Evolutionary conservation across 2,113 vertebrate species (phyloP), one percentile per base, ranked within the genome.

Genomic region (Lepus americanus): DNA sequence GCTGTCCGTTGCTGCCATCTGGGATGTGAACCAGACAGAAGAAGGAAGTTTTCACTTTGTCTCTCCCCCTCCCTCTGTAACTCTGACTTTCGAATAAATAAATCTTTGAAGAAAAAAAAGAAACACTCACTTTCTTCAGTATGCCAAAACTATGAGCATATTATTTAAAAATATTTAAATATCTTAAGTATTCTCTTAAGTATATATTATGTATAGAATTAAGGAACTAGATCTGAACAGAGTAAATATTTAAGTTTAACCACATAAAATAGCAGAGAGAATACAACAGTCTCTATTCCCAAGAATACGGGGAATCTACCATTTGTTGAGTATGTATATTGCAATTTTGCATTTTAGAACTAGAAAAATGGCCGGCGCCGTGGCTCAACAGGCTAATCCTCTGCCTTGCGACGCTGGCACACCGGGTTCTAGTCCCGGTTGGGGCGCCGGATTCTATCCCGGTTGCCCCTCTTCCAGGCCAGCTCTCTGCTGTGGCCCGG

Each of bases 151-250:
- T 17, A 29, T 31, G 29, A 77, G 11, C 19, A 51, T 85, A 16
- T 59, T 31, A 55, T n/a, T 80, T 74, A 64, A 74, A 76, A 36
- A 19, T 53, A 27, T 84, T 5, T 39, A 59, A 44, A 67, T 67
- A 67, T 73, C 19, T 73, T 73, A 13, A 39, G 13, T 39, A 5
- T 73, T 17, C 20, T 6, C 59, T 27, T 36, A 39, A 33, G 13
- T 20, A 33, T 19, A 10, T 11, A n/a, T 61, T 20, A 82, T 5
- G 6, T 44, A 44, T 55, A 73, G 69, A 79, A 83, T 69, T 63
- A 94, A 83, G 76, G 31, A 13, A 66, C 84, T 82, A 82, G 67
- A 39, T 93, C 69, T 86, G 25, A 66, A 64, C 31, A 80, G 22
- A 61, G 13, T 49, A n/a, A 23, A 51, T 66, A 36, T 33, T 17